phyloP scores from a whole-genome alignment of 2,797 vertebrate species.

The Morelia viridis region DNA sequence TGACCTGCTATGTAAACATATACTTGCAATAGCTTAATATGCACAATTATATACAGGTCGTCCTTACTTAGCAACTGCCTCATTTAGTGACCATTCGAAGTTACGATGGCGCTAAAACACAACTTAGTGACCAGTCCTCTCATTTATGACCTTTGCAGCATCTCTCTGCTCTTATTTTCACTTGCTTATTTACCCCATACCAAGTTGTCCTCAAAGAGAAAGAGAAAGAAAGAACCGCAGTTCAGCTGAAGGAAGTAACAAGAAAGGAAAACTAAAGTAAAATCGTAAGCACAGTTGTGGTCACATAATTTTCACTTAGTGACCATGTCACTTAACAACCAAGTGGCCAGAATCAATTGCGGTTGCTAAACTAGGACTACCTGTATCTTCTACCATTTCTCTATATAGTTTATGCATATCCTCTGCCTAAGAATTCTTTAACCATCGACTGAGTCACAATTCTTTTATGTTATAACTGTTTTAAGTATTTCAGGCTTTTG shows the following conservation, averaged over 20 bases:
- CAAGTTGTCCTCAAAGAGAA: neutral
- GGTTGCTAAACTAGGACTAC: neutral
- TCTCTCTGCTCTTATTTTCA: neutral
- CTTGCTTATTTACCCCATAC: neutral
- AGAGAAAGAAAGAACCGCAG: neutral
- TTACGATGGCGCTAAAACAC: no score
- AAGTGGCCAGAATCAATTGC: neutral
- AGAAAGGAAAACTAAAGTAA: neutral
- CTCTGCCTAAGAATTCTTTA: neutral
- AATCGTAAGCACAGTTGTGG: neutral
- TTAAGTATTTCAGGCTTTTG: neutral
- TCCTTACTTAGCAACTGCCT: neutral
- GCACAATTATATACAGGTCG: neutral
- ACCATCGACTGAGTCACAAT: neutral
- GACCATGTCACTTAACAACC: neutral
- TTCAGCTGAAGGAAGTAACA: neutral
- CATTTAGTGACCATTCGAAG: neutral
- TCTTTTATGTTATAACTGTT: neutral
- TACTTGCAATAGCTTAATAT: neutral
- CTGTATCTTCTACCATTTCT: constrained; percentile 4
- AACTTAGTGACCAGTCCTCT: no score
- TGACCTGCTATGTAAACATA: neutral
- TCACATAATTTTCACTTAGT: neutral
- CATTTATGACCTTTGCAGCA: no score
- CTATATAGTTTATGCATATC: neutral